Base-by-base conservation (phyloP, 2,888 invertebrate genomes). In the Petrophora chlorosata region DNA sequence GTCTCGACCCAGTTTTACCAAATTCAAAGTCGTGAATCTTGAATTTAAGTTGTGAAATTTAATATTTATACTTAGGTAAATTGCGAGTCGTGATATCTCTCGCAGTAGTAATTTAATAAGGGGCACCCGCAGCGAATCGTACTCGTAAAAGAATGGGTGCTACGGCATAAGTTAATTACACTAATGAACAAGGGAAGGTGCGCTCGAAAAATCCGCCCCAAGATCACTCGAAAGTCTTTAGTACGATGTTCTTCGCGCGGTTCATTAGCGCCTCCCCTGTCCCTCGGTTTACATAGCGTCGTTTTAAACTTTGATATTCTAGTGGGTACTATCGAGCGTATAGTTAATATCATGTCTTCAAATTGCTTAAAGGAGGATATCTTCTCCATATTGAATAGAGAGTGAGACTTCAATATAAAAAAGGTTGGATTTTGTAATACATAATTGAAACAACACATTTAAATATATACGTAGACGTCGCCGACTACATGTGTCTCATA, bases 141-240 rank as follows among this genome's bases (percentile, higher is more conserved):
- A 86, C 86, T 85, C 81, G 79, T 82, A 74, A 73, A 79, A 79
- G 76, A 79, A 78, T 74, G 69, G 70, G 67, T 67, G 74, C 74
- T 74, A 73, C 73, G 66, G 83, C 74, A 84, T 87, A 88, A 88
- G 87, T 88, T 87, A 88, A 88, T 88, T 88, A 86, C 84, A 84
- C 87, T 88, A 88, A 88, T 87, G 88, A 88, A 88, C 85, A 83
- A 84, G 85, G 76, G 82, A 84, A 86, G 86, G 85, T 87, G 78
- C 79, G 80, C 85, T 85, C 74, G 84, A 88, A 86, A 88, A 88
- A 83, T 79, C 76, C 79, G 70, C 80, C 83, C 86, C 80, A 79
- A 85, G 86, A 87, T 87, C 88, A 86, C 85, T 87, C 81, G 79
- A 81, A 81, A 85, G 84, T 86, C 86, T 86, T 88, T 86, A 86